Conservation (phyloP, 1,140 invertebrate genomes). For the Drosophila novamexicana region DNA sequence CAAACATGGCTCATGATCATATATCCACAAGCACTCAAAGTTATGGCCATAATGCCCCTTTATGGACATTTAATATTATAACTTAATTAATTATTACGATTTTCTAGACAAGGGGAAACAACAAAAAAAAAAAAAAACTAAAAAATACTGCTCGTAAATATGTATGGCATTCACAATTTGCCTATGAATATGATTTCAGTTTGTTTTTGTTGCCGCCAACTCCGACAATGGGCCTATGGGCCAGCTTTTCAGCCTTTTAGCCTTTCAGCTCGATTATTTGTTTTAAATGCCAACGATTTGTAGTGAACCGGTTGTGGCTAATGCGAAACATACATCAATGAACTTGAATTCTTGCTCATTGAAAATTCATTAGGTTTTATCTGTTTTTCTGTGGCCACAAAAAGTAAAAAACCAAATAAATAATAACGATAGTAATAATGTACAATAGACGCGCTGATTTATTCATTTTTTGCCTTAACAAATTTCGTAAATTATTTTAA, state of each 20-base stretch:
- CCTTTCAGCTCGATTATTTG: conserved; percentile 45
- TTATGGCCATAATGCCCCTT: conserved; percentile 79
- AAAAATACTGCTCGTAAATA: conserved; percentile 55
- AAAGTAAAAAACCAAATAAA: conserved; percentile 17
- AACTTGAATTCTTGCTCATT: conserved; percentile 75
- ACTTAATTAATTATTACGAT: conserved; percentile 81
- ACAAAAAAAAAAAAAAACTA: not conserved
- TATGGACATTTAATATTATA: conserved; percentile 81
- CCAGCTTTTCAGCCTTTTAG: conserved; percentile 41
- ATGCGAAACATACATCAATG: conserved; percentile 51
- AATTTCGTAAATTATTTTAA: conserved; percentile 25
- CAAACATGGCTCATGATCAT: conserved; percentile 53
- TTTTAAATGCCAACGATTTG: conserved; percentile 55
- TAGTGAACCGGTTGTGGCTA: conserved; percentile 58
- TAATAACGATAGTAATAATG: conserved; percentile 6
- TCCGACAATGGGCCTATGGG: conserved; percentile 29
- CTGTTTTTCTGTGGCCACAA: conserved; percentile 62
- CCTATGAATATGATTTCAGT: conserved; percentile 53
- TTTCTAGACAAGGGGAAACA: conserved; percentile 36
- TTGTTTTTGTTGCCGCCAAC: conserved; percentile 4
- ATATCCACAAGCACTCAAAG: conserved; percentile 60
- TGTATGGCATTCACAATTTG: conserved; percentile 59
- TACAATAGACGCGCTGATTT: conserved; percentile 74
- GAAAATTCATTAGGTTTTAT: conserved; percentile 81
- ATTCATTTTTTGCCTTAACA: conserved; percentile 66